Evolutionary conservation across 2,888 invertebrate genomes (phyloP).

Genomic region (Philonicus albiceps): DNA sequence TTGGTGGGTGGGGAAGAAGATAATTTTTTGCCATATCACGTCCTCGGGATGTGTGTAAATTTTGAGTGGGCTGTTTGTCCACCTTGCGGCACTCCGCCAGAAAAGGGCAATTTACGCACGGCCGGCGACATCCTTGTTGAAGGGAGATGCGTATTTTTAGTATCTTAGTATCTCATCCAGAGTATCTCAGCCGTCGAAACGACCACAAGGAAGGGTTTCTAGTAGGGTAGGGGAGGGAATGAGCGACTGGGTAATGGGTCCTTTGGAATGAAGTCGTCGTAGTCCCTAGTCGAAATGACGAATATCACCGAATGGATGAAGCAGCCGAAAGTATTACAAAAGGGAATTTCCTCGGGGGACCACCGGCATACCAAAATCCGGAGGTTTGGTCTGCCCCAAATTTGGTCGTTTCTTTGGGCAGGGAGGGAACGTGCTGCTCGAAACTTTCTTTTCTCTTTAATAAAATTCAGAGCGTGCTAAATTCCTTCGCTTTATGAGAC

Average conservation of each 20-base stretch:
- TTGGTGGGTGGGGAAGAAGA: neutral
- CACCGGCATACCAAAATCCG: neutral
- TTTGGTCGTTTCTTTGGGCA: neutral
- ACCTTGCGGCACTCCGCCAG: neutral
- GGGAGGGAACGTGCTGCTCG: constrained; percentile 5
- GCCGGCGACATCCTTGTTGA: neutral
- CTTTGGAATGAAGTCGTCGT: neutral
- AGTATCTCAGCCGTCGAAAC: neutral
- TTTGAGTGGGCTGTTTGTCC: neutral
- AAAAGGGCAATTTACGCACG: neutral
- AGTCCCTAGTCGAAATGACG: neutral
- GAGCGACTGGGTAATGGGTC: neutral
- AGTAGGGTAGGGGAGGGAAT: neutral
- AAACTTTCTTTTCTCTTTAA: constrained; percentile 1
- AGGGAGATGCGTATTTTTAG: neutral
- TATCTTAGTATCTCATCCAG: neutral
- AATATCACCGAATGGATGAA: neutral
- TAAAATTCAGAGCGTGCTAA: constrained; percentile 29
- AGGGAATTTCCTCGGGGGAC: neutral
- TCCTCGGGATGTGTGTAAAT: neutral
- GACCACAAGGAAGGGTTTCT: neutral
- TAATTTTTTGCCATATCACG: neutral
- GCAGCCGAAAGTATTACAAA: neutral
- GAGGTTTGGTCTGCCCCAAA: neutral
- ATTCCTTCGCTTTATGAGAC: constrained; percentile 15